Evolutionary conservation across 2,113 vertebrate species (phyloP).

Genomic region (Eolophus roseicapilla): DNA sequence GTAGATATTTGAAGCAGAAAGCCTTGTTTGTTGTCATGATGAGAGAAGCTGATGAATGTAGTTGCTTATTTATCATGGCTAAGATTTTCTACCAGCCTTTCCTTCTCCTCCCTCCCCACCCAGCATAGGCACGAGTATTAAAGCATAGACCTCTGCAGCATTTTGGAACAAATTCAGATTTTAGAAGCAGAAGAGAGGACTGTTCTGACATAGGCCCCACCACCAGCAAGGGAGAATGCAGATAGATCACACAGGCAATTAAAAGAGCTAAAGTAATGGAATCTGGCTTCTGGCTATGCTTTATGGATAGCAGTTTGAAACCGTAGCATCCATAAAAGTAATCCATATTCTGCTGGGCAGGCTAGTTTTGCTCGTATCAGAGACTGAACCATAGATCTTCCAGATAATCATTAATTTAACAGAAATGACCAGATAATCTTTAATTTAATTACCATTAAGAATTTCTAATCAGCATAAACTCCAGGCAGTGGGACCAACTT

Average conservation of each 20-base stretch:
- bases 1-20: not conserved
- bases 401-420: not conserved
- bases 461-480: not conserved
- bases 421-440: not conserved
- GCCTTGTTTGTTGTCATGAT: not conserved
- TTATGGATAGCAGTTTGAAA: not conserved
- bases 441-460: not conserved
- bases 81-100: not conserved
- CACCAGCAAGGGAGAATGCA: not conserved
- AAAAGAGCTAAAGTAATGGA: constrained; percentile 4
- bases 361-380: not conserved
- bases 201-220: not conserved
- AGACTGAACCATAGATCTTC: not conserved
- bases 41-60: not conserved
- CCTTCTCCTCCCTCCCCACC: not conserved
- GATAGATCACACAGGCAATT: not conserved
- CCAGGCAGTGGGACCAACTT: not conserved
- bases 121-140: not conserved
- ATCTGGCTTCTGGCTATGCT: constrained; percentile 32
- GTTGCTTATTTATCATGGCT: not conserved
- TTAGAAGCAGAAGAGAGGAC: not conserved
- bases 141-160: not conserved
- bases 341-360: constrained; percentile 8
- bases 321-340: constrained; percentile 16
- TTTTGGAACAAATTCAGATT: not conserved